Conservation (phyloP, 2,888 invertebrate genomes). For the Aphodius sticticus region DNA sequence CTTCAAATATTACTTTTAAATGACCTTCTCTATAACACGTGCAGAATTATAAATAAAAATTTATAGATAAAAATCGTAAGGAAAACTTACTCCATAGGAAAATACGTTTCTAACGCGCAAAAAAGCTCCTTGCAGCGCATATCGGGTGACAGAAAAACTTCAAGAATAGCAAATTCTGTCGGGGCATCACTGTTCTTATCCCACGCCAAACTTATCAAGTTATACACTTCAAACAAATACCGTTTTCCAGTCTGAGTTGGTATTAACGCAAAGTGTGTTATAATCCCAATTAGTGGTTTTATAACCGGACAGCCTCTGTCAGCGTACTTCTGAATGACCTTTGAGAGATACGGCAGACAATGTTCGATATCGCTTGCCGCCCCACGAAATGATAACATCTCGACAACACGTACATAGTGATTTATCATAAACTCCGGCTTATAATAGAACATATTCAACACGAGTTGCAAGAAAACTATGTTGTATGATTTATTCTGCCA, state of each 20-base stretch:
- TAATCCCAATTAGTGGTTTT: slow-evolving; percentile 26
- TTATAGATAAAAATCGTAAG: neutral
- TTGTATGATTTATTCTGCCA: slow-evolving; percentile 10
- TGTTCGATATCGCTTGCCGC: neutral
- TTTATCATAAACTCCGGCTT: neutral
- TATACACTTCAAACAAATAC: slow-evolving; percentile 22
- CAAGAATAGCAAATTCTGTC: slow-evolving; percentile 20
- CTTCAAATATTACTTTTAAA: slow-evolving; percentile 21
- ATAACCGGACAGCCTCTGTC: slow-evolving; percentile 11
- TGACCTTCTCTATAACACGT: slow-evolving; percentile 10
- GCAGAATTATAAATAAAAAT: neutral
- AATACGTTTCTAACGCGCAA: slow-evolving; percentile 22
- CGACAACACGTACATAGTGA: neutral
- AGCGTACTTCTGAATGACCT: neutral
- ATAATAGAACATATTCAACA: slow-evolving; percentile 7
- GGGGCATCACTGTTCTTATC: slow-evolving; percentile 16
- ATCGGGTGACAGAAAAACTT: slow-evolving; percentile 28
- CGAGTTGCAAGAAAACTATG: neutral
- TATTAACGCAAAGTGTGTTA: slow-evolving; percentile 17
- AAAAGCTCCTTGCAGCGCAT: slow-evolving; percentile 25
- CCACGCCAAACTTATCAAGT: slow-evolving; percentile 8
- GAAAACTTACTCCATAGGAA: slow-evolving; percentile 18
- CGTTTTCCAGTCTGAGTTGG: slow-evolving; percentile 15
- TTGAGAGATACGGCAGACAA: slow-evolving; percentile 4
- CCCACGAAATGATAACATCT: neutral